phyloP scores from a whole-genome alignment of 2,797 vertebrate species.

The Urophycis tenuis region DNA sequence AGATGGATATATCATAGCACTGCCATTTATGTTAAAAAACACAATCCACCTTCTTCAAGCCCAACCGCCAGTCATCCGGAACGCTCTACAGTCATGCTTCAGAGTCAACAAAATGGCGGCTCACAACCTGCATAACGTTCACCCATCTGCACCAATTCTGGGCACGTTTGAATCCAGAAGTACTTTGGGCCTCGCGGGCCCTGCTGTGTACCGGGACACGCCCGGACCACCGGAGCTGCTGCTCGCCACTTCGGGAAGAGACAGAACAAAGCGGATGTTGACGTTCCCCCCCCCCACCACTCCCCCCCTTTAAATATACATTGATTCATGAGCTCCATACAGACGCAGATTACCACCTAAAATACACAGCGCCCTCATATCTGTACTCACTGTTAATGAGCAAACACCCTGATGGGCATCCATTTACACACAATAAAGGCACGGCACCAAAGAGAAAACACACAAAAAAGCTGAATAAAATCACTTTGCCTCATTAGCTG shows the following conservation, averaged over 20 bases:
- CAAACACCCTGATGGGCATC: constrained; percentile 63
- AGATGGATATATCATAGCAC: neutral
- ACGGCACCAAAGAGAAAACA: constrained; percentile 17
- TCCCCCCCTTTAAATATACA: constrained; percentile 9
- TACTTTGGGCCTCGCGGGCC: too few relatives aligned
- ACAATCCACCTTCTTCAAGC: neutral
- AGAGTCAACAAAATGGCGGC: too few relatives aligned
- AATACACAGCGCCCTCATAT: constrained; percentile 63
- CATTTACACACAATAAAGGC: constrained; percentile 49
- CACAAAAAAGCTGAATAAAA: constrained; percentile 33
- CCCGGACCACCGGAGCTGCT: neutral
- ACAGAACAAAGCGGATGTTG: too few relatives aligned
- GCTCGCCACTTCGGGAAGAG: neutral
- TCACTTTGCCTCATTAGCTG: constrained; percentile 76
- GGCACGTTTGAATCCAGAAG: too few relatives aligned
- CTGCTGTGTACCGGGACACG: too few relatives aligned
- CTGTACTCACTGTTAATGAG: constrained; percentile 51
- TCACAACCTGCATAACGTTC: too few relatives aligned
- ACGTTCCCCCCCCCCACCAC: neutral
- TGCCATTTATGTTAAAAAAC: too few relatives aligned
- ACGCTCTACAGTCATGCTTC: too few relatives aligned
- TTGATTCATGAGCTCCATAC: constrained; percentile 21
- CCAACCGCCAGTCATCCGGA: neutral
- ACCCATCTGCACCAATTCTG: too few relatives aligned
- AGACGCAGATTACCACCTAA: constrained; percentile 49